Percentiles rank a stretch among this genome's conserved stretches.
Conservation (phyloP, 1,140 invertebrate genomes). For the Arion vulgaris region DNA sequence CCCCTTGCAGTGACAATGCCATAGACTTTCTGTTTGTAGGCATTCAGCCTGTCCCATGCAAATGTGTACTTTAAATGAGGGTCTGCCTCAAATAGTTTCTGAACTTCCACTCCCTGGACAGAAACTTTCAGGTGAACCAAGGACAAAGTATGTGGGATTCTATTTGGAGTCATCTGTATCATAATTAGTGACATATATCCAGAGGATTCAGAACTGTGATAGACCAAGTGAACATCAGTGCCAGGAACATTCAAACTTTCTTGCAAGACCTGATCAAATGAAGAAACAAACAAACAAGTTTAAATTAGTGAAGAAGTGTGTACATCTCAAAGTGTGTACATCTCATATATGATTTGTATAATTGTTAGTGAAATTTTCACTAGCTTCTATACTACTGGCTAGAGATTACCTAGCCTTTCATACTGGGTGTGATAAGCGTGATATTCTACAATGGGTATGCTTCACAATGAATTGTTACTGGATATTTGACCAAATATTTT, state of each 20-base stretch:
- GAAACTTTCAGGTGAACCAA: slow-evolving; percentile 90
- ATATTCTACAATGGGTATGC: too few species aligned
- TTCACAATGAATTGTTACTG: too few species aligned
- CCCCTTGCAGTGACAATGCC: slow-evolving; percentile 74
- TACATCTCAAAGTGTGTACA: too few species aligned
- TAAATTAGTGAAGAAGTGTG: too few species aligned
- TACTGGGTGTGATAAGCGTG: too few species aligned
- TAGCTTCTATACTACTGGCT: too few species aligned
- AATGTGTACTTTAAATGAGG: slow-evolving; percentile 94
- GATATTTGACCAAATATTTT: too few species aligned
- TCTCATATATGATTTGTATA: too few species aligned
- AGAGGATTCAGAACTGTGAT: slow-evolving; percentile 91
- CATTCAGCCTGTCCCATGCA: slow-evolving; percentile 97
- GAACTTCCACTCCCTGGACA: slow-evolving; percentile 91
- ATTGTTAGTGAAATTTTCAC: too few species aligned
- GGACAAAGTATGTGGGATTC: slow-evolving; percentile 83
- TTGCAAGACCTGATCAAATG: slow-evolving; percentile 86
- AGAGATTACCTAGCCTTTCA: too few species aligned
- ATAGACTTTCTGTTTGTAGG: slow-evolving; percentile 95
- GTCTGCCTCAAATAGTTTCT: slow-evolving; percentile 95
- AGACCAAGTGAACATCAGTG: slow-evolving; percentile 91
- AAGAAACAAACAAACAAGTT: too few species aligned
- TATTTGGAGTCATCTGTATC: slow-evolving; percentile 88
- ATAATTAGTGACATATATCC: slow-evolving; percentile 94
- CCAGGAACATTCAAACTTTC: slow-evolving; percentile 94